These are phyloP conservation scores for Cosmopolites sordidus DNA, from an alignment of 2,888 invertebrate genomes.

Conservation along the genomic window DNA sequence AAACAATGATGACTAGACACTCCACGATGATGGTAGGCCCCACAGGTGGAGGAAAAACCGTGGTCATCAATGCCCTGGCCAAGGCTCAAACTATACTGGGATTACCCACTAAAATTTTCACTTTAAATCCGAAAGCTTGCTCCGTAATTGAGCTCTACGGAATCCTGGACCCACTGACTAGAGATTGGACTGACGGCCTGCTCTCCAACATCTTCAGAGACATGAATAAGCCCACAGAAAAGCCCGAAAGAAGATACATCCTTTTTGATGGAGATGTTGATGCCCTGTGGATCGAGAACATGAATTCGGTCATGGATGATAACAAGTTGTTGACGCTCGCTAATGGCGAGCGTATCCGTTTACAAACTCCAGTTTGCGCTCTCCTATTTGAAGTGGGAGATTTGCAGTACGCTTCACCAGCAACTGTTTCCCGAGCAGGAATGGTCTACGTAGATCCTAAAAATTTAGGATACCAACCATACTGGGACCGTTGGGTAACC, in stretches of 20 bases:
- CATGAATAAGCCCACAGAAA: slow-evolving; percentile 75
- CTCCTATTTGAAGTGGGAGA: slow-evolving; percentile 91
- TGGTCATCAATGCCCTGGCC: slow-evolving; percentile 73
- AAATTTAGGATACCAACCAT: slow-evolving; percentile 81
- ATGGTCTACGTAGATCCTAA: slow-evolving; percentile 94
- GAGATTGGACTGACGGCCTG: slow-evolving; percentile 92
- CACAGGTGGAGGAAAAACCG: slow-evolving; percentile 88
- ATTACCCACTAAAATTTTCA: slow-evolving; percentile 71
- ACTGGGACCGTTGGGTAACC: slow-evolving; percentile 79
- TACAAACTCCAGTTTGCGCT: slow-evolving; percentile 73
- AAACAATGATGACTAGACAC: slow-evolving; percentile 93
- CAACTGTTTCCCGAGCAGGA: slow-evolving; percentile 83
- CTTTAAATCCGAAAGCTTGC: slow-evolving; percentile 86
- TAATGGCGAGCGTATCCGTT: slow-evolving; percentile 73
- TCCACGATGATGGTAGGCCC: slow-evolving; percentile 90
- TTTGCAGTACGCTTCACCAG: slow-evolving; percentile 85
- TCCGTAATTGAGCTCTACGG: slow-evolving; percentile 88
- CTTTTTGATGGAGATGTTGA: slow-evolving; percentile 93
- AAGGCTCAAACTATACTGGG: slow-evolving; percentile 74
- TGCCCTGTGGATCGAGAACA: slow-evolving; percentile 93
- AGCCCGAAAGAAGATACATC: slow-evolving; percentile 66
- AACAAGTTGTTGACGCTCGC: slow-evolving; percentile 85
- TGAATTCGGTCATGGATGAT: slow-evolving; percentile 97
- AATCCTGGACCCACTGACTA: slow-evolving; percentile 74
- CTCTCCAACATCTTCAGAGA: slow-evolving; percentile 88